Base-by-base conservation (phyloP, 1,140 invertebrate genomes). In the Drosophila pallidifrons region DNA sequence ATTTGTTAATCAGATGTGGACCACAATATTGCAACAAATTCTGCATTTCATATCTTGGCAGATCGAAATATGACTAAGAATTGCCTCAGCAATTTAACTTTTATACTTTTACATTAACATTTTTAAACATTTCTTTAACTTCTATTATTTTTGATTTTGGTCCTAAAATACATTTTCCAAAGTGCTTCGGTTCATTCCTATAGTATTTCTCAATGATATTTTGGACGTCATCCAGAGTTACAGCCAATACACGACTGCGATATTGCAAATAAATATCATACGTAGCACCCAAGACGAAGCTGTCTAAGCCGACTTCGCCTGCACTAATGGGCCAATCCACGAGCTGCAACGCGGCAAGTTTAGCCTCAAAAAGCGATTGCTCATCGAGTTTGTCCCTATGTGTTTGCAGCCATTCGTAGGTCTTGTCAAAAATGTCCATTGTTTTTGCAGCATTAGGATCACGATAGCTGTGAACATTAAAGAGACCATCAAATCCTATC, bases 331-430 rank as follows among this genome's bases (percentile, higher is more conserved):
- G 98, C 52, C 95, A 94, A 93, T 98, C 94, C 81, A 95, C 93
- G 81, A 95, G 93, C 91, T 98, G 97, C 75, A 99, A 96, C 8
- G 98, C 94, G 3, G 96, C 95, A 10, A 99, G 92, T 93, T 98
- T 99, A 0, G 98, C 96, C 94, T 99, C 98, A 72, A 96, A 94
- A 1, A 97, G 91, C 75, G 96, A 95, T 81, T 95, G 94, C 7
- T 94, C 92, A 55, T 93, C 93, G 1, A 94, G 67, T 43, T 93
- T 75, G 5, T 79, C 74, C 0, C 85, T 91, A 41, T 92, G 80
- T 46, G 96, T 94, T 5, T 94, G 75, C 10, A 97, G 92, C 96
- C 97, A 99, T 3, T 96, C 93, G 3, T 95, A 94, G 0, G 96
- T 94, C 55, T 94, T 92, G 82, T 98, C 96, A 93, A 98, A 99